Evolutionary conservation across 37 sponge, comb jelly and placozoan species (phyloP).

Genomic region (Aphrocallistes beatrix): DNA sequence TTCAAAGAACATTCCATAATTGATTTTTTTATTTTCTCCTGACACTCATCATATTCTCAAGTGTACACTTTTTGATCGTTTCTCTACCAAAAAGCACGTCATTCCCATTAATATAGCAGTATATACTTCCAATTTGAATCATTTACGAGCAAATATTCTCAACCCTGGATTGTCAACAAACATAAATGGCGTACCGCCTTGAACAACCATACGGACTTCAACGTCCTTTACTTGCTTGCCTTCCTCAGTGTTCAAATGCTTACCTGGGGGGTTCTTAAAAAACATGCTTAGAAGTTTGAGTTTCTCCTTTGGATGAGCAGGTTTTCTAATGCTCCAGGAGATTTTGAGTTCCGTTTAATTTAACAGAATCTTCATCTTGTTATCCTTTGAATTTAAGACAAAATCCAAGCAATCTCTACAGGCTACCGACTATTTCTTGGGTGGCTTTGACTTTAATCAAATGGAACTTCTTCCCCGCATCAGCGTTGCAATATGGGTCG

Average conservation of each 20-base stretch:
- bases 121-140: slow-evolving; percentile 7
- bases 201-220: slow-evolving; percentile 14
- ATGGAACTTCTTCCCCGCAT: background rate
- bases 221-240: slow-evolving; percentile 19
- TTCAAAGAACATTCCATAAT: slow-evolving; percentile 4
- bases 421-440: background rate
- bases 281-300: background rate
- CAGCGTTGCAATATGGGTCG: background rate
- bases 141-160: slow-evolving; percentile 12
- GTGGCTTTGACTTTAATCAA: slow-evolving; percentile 17
- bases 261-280: background rate
- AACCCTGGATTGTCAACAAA: slow-evolving; percentile 12
- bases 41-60: slow-evolving; percentile 15
- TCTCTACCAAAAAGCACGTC: slow-evolving; percentile 6
- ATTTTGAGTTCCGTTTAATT: background rate
- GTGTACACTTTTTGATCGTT: slow-evolving; percentile 14
- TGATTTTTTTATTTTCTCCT: slow-evolving; percentile 18
- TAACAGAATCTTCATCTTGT: background rate
- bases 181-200: no score
- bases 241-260: background rate
- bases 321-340: slow-evolving; percentile 2
- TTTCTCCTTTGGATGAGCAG: slow-evolving; percentile 12
- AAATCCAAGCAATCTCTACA: slow-evolving; percentile 4
- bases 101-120: background rate
- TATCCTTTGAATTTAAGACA: background rate